Conservation (phyloP, 2,888 invertebrate genomes). For the Schrankia costaestrigalis region DNA sequence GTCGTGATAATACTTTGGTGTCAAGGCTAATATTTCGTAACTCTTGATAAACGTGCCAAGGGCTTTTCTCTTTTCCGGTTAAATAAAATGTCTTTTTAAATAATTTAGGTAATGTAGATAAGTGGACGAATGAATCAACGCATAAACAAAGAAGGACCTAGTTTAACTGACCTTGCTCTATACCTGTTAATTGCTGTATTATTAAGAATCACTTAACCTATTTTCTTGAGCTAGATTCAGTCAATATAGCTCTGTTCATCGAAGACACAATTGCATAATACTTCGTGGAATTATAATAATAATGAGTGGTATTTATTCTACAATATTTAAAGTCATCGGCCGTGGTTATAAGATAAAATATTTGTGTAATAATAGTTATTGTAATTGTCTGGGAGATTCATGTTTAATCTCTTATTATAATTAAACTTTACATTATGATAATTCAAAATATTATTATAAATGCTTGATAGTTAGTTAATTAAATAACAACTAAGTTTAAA, state of each 20-base stretch:
- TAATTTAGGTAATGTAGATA: constrained; percentile 32
- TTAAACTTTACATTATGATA: no score
- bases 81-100: constrained; percentile 36
- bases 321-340: constrained; percentile 16
- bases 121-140: constrained; percentile 28
- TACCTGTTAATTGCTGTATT: constrained; percentile 66
- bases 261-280: constrained; percentile 56
- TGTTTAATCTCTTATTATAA: no score
- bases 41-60: constrained; percentile 63
- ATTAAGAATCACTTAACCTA: constrained; percentile 77
- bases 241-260: constrained; percentile 35
- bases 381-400: no score
- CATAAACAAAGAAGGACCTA: constrained; percentile 47
- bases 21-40: constrained; percentile 73
- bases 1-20: constrained; percentile 73
- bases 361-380: no score
- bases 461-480: no score
- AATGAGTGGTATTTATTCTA: constrained; percentile 14
- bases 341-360: no score
- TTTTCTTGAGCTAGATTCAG: constrained; percentile 64
- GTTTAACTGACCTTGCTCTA: constrained; percentile 55
- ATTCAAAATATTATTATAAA: no score
- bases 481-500: no score
- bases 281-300: constrained; percentile 45
- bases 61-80: constrained; percentile 56